phyloP scores from a whole-genome alignment of 2,797 vertebrate genomes.

The Morelia viridis region DNA sequence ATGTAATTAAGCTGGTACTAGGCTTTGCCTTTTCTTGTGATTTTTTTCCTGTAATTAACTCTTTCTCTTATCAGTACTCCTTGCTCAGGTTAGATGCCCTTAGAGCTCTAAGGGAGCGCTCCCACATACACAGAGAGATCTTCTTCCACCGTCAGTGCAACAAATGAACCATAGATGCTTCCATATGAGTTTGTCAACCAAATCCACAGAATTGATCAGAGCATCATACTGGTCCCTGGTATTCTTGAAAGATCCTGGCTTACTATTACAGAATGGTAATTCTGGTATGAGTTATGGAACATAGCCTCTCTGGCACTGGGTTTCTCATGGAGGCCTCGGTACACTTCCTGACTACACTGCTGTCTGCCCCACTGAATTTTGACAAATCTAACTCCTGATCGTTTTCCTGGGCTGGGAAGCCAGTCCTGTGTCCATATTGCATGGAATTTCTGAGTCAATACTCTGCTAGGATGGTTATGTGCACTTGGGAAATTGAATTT shows the following conservation, averaged over 20 bases:
- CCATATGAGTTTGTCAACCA: neutral
- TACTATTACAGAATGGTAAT: neutral
- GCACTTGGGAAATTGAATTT: neutral
- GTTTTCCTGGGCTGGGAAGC: neutral
- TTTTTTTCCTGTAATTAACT: neutral
- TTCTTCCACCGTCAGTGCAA: neutral
- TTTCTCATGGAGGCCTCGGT: neutral
- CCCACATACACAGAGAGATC: neutral
- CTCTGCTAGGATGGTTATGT: neutral
- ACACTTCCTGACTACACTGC: neutral
- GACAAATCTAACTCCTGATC: neutral
- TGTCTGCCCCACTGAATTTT: neutral
- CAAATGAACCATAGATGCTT: neutral
- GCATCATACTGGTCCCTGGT: neutral
- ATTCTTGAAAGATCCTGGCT: neutral
- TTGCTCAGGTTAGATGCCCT: neutral
- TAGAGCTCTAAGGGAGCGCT: neutral
- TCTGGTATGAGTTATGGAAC: neutral
- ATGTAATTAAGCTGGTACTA: neutral
- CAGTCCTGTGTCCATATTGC: neutral
- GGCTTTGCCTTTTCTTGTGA: neutral
- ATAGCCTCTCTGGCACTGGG: neutral
- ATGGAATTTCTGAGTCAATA: neutral
- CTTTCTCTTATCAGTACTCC: neutral
- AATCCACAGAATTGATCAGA: neutral